Evolutionary conservation across 2,113 vertebrate species (phyloP).

Genomic region (Psittacara wagleri): DNA sequence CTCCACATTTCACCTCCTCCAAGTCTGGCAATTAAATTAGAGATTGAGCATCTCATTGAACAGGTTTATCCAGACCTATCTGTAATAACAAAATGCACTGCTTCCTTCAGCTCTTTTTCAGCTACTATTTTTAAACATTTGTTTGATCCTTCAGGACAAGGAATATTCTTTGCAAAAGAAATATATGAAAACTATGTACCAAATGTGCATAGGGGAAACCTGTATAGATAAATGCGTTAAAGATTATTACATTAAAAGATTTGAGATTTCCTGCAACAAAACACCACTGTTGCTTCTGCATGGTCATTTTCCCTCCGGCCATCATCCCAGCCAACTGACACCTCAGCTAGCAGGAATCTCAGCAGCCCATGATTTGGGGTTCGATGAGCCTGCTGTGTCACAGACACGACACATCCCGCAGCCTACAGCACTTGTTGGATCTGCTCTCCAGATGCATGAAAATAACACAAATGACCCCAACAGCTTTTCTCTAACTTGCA

Average conservation of each 20-base stretch:
- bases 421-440: background rate
- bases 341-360: background rate
- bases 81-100: background rate
- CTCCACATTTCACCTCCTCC: accelerated
- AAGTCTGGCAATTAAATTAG: accelerated
- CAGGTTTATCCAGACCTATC: background rate
- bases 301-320: background rate
- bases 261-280: background rate
- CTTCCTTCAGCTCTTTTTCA: background rate
- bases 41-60: accelerated
- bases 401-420: background rate
- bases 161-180: background rate
- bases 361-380: background rate
- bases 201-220: accelerated
- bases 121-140: background rate
- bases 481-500: background rate
- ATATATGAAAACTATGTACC: accelerated
- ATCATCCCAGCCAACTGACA: background rate
- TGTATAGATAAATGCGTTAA: background rate
- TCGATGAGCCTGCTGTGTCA: too few relatives aligned
- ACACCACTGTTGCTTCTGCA: background rate
- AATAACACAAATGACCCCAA: background rate
- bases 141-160: background rate
- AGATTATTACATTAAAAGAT: background rate
- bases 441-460: background rate